Percentiles rank a stretch among this genome's conserved stretches.
Conservation (phyloP, 2,113 vertebrate species). For the Alces alces region DNA sequence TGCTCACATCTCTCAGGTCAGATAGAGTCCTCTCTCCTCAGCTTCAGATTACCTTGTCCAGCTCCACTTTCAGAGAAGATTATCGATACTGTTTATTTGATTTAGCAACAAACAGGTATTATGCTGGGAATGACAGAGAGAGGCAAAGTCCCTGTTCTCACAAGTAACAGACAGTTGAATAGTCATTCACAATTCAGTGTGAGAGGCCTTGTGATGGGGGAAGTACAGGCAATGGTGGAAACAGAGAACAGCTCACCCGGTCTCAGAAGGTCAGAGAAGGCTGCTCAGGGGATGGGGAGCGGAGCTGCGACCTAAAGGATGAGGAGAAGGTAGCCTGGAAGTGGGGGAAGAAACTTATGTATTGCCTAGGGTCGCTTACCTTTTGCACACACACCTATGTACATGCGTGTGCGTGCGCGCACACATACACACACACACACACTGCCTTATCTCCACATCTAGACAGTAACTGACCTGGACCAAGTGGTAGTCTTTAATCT, state of each 20-base stretch:
- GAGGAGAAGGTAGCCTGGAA: not conserved
- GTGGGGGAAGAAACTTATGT: not conserved
- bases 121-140: not conserved
- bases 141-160: not conserved
- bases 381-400: not conserved
- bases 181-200: not conserved
- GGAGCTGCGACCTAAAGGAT: not conserved
- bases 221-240: not conserved
- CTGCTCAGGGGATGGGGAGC: not conserved
- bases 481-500: not conserved
- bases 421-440: accelerated
- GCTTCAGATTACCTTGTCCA: not conserved
- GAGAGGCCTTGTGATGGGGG: not conserved
- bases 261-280: not conserved
- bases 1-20: not conserved
- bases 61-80: not conserved
- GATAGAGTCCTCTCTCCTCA: not conserved
- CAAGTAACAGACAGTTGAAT: not conserved
- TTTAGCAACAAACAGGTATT: not conserved
- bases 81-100: not conserved
- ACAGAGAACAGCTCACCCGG: accelerated
- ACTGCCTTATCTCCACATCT: not conserved
- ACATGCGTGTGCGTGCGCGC: accelerated
- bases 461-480: not conserved
- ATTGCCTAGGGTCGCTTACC: not conserved